A percentile compares a stretch with the other conserved stretches of the same genome.
phyloP scores from a whole-genome alignment of 2,113 vertebrate genomes.

The Struthidea cinerea region DNA sequence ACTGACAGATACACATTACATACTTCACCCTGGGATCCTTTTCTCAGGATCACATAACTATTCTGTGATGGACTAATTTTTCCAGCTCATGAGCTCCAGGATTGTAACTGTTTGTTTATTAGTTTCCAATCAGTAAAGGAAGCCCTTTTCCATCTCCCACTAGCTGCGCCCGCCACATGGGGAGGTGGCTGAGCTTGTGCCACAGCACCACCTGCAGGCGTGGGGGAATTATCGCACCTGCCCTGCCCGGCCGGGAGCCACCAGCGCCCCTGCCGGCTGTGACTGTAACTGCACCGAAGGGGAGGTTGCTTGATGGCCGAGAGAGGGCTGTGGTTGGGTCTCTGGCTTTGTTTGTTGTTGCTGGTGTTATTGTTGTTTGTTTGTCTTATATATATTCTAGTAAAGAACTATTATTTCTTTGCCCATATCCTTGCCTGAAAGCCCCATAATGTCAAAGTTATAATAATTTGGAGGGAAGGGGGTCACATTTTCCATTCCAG shows the following conservation, averaged over 20 bases:
- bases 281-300: fast-evolving
- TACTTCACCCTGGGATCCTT: not conserved
- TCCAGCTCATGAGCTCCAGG: not conserved
- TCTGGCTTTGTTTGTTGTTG: not conserved
- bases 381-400: not conserved
- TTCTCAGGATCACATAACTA: not conserved
- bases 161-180: fast-evolving
- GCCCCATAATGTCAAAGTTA: not conserved
- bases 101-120: not conserved
- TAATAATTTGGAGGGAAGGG: not conserved
- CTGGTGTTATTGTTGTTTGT: not conserved
- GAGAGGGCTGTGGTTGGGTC: fast-evolving
- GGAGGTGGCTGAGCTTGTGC: fast-evolving
- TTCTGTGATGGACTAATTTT: not conserved
- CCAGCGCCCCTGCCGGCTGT: not conserved
- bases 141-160: not conserved
- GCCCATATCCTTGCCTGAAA: not conserved
- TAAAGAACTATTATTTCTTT: not conserved
- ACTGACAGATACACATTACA: not conserved
- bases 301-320: fast-evolving
- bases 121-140: not conserved
- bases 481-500: not conserved
- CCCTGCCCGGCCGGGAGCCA: not conserved
- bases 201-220: not conserved
- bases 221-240: fast-evolving